A percentile compares a stretch with the other conserved stretches of the same genome.
These are phyloP conservation scores for Phacellophora camtschatica DNA, from an alignment of 30 jellyfish, hydroid and myxozoan genomes.

Conservation along the genomic window DNA sequence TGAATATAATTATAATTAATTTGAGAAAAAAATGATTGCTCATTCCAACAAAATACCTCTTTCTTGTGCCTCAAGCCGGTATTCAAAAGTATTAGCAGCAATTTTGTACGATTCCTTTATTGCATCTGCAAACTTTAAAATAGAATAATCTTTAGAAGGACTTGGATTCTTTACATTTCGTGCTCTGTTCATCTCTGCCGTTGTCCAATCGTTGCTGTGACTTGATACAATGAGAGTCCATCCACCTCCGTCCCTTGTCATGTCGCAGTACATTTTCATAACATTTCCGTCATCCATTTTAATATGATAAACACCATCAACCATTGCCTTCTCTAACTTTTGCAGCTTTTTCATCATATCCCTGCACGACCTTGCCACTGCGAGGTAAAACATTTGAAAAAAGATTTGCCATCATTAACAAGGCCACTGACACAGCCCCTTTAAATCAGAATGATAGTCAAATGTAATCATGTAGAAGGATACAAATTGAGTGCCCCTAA, in stretches of 20 bases:
- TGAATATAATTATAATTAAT: no score
- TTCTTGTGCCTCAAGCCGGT: conserved; percentile 80
- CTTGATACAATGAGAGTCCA: conserved; percentile 93
- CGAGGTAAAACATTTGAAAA: no score
- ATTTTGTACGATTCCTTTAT: conserved; percentile 69
- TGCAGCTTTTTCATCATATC: conserved; percentile 33
- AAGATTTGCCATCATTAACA: no score
- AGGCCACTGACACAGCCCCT: no score
- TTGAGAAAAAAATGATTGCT: no score
- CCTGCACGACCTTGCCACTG: conserved; percentile 82
- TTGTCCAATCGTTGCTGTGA: conserved; percentile 73
- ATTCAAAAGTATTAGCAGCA: conserved; percentile 42
- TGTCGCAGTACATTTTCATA: conserved; percentile 84
- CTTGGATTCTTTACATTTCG: conserved; percentile 67
- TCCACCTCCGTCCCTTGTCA: conserved; percentile 98
- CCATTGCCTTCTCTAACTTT: conserved; percentile 8
- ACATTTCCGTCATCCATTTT: conserved; percentile 26
- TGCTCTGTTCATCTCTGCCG: conserved; percentile 57
- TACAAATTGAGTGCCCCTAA: no score
- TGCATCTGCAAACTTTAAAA: conserved; percentile 67
- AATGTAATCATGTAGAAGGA: no score
- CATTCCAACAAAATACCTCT: no score
- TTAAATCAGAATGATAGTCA: no score
- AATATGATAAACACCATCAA: conserved; percentile 72
- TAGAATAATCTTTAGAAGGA: conserved; percentile 69